Conservation (phyloP, 2,888 invertebrate species). For the Mythimna pallens region DNA sequence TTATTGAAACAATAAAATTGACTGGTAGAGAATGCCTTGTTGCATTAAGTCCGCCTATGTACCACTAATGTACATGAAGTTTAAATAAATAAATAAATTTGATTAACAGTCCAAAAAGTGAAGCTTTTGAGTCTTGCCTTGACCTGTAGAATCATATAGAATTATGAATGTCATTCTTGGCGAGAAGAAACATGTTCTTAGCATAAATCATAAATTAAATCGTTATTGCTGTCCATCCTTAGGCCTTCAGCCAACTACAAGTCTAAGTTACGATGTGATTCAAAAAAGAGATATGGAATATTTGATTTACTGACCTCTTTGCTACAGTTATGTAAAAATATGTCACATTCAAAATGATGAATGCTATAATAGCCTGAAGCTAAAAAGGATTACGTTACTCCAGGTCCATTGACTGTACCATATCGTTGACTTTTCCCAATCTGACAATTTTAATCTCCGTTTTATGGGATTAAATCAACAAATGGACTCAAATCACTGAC, state of each 20-base stretch:
- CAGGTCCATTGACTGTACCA: slow-evolving; percentile 42
- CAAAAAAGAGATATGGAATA: slow-evolving; percentile 8
- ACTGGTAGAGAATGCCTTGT: no score
- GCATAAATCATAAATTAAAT: slow-evolving; percentile 37
- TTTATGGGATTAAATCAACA: slow-evolving; percentile 66
- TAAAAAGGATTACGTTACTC: slow-evolving; percentile 28
- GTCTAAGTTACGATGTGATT: slow-evolving; percentile 14
- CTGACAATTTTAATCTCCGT: slow-evolving; percentile 68
- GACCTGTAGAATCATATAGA: slow-evolving; percentile 25
- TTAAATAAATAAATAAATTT: no score
- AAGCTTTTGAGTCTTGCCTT: background rate
- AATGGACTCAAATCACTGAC: slow-evolving; percentile 61
- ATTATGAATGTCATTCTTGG: slow-evolving; percentile 1
- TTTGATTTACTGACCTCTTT: slow-evolving; percentile 31
- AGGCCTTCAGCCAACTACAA: slow-evolving; percentile 32
- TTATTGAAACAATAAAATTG: background rate
- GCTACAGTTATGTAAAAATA: slow-evolving; percentile 24
- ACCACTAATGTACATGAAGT: no score
- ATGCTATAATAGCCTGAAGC: slow-evolving; percentile 20
- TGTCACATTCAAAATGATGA: slow-evolving; percentile 50
- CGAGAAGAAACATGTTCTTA: slow-evolving; percentile 14
- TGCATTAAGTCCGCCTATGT: no score
- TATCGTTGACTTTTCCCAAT: slow-evolving; percentile 61
- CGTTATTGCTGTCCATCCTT: slow-evolving; percentile 23
- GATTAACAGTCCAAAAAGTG: no score